Conservation (phyloP, 1,140 invertebrate genomes). For the Fopius arisanus region DNA sequence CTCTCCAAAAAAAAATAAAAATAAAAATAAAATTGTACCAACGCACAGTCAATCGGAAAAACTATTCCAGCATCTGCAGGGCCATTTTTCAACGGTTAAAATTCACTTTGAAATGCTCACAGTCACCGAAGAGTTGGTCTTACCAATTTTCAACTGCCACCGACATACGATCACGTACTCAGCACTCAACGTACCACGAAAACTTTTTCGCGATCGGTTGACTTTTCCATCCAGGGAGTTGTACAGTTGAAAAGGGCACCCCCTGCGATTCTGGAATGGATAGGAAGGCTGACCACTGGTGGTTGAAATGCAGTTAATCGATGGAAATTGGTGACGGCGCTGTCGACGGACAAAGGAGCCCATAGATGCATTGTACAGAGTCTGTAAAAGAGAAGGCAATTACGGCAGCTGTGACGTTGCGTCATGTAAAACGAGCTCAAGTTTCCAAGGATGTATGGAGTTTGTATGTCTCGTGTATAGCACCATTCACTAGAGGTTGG, state of each 20-base stretch:
- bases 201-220: conserved; percentile 8
- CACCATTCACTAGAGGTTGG: not conserved
- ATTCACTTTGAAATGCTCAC: not conserved
- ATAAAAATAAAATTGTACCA: not conserved
- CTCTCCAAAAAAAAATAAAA: too few relatives aligned
- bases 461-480: conserved; percentile 7
- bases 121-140: not conserved
- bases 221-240: not conserved
- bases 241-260: not conserved
- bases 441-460: not conserved
- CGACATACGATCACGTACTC: not conserved
- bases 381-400: not conserved
- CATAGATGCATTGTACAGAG: not conserved
- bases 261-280: not conserved
- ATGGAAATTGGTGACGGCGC: not conserved
- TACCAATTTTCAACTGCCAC: conserved; percentile 12
- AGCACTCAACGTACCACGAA: not conserved
- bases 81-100: not conserved
- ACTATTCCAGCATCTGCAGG: not conserved
- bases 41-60: not conserved
- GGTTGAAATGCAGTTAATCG: not conserved
- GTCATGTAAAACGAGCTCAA: not conserved
- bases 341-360: not conserved
- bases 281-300: not conserved
- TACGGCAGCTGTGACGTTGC: not conserved